Conservation (phyloP, 2,113 vertebrate species). For the Amblyopsis rosae region DNA sequence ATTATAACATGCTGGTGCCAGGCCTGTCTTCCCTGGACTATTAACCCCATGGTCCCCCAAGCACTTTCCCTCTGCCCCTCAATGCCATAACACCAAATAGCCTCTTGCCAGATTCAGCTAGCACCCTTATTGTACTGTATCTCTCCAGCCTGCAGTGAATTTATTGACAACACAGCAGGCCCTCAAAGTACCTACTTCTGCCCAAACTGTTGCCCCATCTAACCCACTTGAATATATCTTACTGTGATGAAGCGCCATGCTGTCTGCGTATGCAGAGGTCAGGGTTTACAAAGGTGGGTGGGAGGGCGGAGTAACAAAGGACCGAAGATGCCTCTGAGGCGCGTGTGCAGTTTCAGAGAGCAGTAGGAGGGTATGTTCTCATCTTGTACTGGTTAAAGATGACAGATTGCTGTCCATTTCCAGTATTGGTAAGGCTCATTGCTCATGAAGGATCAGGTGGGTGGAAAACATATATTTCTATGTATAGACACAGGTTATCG, state of each 20-base stretch:
- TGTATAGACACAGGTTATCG: conserved; percentile 57
- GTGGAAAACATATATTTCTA: conserved; percentile 49
- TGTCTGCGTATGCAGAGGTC: conserved; percentile 45
- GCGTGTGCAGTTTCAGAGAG: conserved; percentile 39
- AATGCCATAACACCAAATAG: conserved; percentile 57
- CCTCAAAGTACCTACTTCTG: neutral
- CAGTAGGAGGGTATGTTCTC: conserved; percentile 42
- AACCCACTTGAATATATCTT: conserved; percentile 31
- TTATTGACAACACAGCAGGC: conserved; percentile 25
- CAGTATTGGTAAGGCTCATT: conserved; percentile 64
- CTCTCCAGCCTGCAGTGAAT: conserved; percentile 27
- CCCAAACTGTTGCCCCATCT: conserved; percentile 5
- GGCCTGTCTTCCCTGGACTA: conserved; percentile 91
- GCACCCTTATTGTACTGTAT: conserved; percentile 6
- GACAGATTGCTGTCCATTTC: conserved; percentile 70
- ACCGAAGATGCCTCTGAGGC: conserved; percentile 27
- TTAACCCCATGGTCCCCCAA: conserved; percentile 82
- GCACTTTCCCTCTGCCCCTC: conserved; percentile 55
- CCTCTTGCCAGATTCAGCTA: conserved; percentile 28
- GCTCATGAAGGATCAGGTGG: conserved; percentile 60
- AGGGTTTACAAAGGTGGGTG: conserved; percentile 31
- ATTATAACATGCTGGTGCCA: conserved; percentile 93
- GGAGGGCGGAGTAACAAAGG: conserved; percentile 28
- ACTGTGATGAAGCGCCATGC: conserved; percentile 33
- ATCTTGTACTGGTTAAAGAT: conserved; percentile 43